Base-by-base conservation (phyloP, 2,888 invertebrate species). In the Sylvicola cinctus region DNA sequence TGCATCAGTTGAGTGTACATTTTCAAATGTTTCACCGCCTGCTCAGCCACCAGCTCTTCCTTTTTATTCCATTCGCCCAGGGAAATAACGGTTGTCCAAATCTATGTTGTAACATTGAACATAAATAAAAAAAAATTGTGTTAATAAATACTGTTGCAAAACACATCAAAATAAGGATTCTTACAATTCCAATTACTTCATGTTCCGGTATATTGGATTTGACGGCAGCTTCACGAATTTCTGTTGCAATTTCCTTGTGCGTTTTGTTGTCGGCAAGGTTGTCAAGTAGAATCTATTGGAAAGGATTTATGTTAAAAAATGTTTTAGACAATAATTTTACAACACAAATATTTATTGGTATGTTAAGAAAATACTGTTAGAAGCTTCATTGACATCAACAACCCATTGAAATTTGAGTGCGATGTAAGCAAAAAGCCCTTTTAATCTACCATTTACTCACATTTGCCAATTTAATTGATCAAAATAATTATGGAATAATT, bases 61-160 rank as follows among this genome's bases (percentile, higher is more conserved):
- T 95, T 95, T 62, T 95, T 95, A 62, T 91, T 95, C 95, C 93
- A 95, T 61, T 95, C 93, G 39, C 87, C 84, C 49, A 84, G 77
- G 35, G 78, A 75, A 93, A 95, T 95, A 47, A 95, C 74, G 43
- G 87, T 85, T 44, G 74, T 76, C 93, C 93, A 95, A 49, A 91
- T 73, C 85, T 85, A 11, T 13, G 14, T 3, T 13, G 13, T 29
- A 38, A 2, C 44, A 42, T 38, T 32, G 36, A 36, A 35, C 32
- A 36, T 31, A 32, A 36, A 13, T 33, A 31, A 12, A 20, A 20
- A 20, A 29, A 25, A 16, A 17, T 25, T 25, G 8, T 8, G 25
- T 25, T 10, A 25, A 25, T 8, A 25, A 25, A n/a, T 25, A 25
- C 7, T 8, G 25, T 29, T 29, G 29, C n/a, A n/a, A n/a, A n/a